Evolutionary conservation across 2,797 vertebrate species (phyloP), one percentile per base, ranked within the genome.

Genomic region (Arnoldichthys spilopterus): DNA sequence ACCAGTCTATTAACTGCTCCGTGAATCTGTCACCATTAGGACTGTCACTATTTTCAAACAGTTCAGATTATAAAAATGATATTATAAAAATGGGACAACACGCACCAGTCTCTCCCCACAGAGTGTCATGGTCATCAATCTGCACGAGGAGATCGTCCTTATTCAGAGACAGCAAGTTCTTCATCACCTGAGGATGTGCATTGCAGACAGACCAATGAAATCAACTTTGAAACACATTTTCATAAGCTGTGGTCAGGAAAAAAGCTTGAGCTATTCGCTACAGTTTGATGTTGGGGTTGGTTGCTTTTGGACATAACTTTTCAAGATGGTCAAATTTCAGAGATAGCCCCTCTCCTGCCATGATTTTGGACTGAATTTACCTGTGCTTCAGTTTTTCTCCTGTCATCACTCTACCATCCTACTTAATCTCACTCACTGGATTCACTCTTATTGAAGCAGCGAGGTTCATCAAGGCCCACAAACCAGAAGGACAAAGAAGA

Each of bases 91-190:
- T 49, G 20, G 43, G 66, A 20, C n/a, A 22, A 49, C 26, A 90
- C 86, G 79, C 94, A 99, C 98, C 97, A 89, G 98, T 98, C 95
- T 99, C 98, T 94, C 98, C 98, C 98, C 98, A 99, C 87, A 99
- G 90, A 13, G 94, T 93, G 90, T 99, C 98, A 26, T 94, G 95
- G 86, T 91, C 92, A 71, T 98, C 96, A 89, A 98, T 94, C 87
- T 98, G 96, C 88, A 97, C 83, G 32, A 88, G 90, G 85, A 92
- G 88, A 74, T 94, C 92, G 69, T 96, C 96, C 85, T 94, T 94
- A 85, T 91, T 94, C 82, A 92, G 83, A 70, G 93, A 89, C 91
- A 99, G 89, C 91, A 99, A 90, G 88, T 93, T 94, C 87, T 85
- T 93, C 90, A 98, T 93, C 88, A 98, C 97, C 98, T 99, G 94